These are phyloP conservation scores for Portevinia maculata DNA, from an alignment of 2,888 invertebrate species.

Conservation along the genomic window DNA sequence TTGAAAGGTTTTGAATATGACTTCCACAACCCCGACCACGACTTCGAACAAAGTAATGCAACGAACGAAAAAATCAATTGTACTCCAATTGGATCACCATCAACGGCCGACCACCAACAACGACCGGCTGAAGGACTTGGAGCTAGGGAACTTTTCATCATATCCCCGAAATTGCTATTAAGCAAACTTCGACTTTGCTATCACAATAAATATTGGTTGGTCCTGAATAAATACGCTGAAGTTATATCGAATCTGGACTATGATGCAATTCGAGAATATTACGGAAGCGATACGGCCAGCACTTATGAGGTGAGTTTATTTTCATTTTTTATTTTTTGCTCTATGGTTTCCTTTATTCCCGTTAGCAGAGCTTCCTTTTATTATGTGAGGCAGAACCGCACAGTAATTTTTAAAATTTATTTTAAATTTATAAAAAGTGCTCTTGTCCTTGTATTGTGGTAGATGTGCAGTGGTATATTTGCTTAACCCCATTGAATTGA, in stretches of 20 bases:
- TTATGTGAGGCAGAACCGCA: conserved; percentile 22
- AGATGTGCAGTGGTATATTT: conserved; percentile 50
- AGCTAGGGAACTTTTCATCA: conserved; percentile 76
- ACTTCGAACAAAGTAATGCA: conserved; percentile 76
- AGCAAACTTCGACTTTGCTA: conserved; percentile 82
- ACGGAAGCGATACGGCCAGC: conserved; percentile 80
- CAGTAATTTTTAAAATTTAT: conserved; percentile 66
- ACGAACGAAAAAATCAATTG: conserved; percentile 59
- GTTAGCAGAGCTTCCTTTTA: conserved; percentile 28
- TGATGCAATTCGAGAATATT: conserved; percentile 80
- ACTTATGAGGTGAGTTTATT: conserved; percentile 81
- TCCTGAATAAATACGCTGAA: conserved; percentile 83
- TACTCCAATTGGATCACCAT: conserved; percentile 69
- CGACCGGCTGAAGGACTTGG: conserved; percentile 36
- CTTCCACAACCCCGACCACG: neutral
- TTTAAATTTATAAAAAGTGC: conserved; percentile 66
- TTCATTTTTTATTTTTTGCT: conserved; percentile 4
- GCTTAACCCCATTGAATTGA: conserved; percentile 27
- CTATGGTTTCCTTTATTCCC: conserved; percentile 5
- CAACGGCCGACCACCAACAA: conserved; percentile 65
- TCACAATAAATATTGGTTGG: conserved; percentile 83
- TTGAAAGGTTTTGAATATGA: conserved; percentile 81
- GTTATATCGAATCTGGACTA: conserved; percentile 83
- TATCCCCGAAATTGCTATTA: conserved; percentile 82
- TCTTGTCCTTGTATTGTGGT: conserved; percentile 41